Percentiles rank a stretch among this genome's conserved stretches.
Evolutionary conservation across 2,888 invertebrate species (phyloP).

Genomic region (Neoascia interrupta): DNA sequence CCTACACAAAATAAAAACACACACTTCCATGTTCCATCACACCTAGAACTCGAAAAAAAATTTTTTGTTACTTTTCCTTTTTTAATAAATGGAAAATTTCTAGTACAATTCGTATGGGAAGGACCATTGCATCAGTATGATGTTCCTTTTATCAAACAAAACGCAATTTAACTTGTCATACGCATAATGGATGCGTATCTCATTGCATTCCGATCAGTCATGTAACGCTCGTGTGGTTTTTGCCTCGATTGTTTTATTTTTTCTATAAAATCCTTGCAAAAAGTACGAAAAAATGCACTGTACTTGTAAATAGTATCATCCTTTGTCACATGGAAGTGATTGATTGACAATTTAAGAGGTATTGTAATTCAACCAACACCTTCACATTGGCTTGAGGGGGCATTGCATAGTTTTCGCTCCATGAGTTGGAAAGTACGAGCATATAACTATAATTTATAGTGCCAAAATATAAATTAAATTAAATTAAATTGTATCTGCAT

Average conservation of each 20-base stretch:
- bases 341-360: constrained; percentile 49
- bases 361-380: constrained; percentile 24
- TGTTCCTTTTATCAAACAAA: constrained; percentile 8
- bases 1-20: constrained; percentile 41
- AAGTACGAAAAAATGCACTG: constrained; percentile 63
- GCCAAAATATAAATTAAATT: no score
- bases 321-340: constrained; percentile 70
- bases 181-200: constrained; percentile 56
- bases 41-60: no score
- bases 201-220: constrained; percentile 54
- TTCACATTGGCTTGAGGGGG: not conserved
- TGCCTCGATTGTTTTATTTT: constrained; percentile 25
- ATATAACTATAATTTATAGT: not conserved
- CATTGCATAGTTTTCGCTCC: not conserved
- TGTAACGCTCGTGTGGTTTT: constrained; percentile 74
- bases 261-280: constrained; percentile 42
- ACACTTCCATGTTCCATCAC: no score
- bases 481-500: no score
- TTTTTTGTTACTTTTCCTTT: constrained; percentile 3
- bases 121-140: constrained; percentile 14
- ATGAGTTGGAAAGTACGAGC: not conserved
- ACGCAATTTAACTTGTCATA: constrained; percentile 50
- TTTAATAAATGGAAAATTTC: not conserved
- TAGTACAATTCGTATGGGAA: not conserved
- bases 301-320: constrained; percentile 68